Conservation (phyloP, 1,140 invertebrate species). For the Drosophila pachea region DNA sequence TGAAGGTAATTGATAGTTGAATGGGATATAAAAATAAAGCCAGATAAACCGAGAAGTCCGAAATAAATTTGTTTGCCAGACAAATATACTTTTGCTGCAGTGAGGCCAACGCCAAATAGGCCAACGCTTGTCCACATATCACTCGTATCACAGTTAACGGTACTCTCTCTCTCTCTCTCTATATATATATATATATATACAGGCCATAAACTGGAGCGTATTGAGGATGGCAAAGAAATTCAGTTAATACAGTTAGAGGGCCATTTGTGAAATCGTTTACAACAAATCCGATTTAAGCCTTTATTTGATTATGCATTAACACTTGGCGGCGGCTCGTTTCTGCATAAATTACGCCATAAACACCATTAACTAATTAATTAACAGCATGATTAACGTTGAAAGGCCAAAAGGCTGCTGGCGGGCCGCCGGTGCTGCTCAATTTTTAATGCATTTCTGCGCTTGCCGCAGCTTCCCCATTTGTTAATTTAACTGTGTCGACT, state of each 20-base stretch:
- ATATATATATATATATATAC: not conserved
- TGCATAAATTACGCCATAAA: slow-evolving; percentile 60
- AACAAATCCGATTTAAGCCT: slow-evolving; percentile 48
- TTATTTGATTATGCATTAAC: slow-evolving; percentile 67
- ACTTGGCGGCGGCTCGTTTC: slow-evolving; percentile 24
- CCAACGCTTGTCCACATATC: not conserved
- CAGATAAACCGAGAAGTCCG: not conserved
- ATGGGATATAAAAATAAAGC: not conserved
- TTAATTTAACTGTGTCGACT: slow-evolving; percentile 61
- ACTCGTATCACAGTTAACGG: too few species aligned
- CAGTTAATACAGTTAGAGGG: slow-evolving; percentile 27
- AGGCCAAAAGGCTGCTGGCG: slow-evolving; percentile 29
- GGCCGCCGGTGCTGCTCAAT: slow-evolving; percentile 50
- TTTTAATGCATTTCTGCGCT: slow-evolving; percentile 59
- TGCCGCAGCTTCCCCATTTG: slow-evolving; percentile 53
- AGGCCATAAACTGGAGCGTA: too few species aligned
- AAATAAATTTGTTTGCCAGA: slow-evolving; percentile 5
- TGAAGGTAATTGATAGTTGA: slow-evolving; percentile 40
- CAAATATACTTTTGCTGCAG: not conserved
- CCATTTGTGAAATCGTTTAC: slow-evolving; percentile 33
- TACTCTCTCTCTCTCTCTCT: not conserved
- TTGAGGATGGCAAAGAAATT: not conserved
- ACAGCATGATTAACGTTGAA: slow-evolving; percentile 55
- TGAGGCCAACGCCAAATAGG: not conserved
- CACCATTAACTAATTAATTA: slow-evolving; percentile 69